Base-by-base conservation (phyloP, 2,113 vertebrate genomes). In the Cyprinodon tularosa region DNA sequence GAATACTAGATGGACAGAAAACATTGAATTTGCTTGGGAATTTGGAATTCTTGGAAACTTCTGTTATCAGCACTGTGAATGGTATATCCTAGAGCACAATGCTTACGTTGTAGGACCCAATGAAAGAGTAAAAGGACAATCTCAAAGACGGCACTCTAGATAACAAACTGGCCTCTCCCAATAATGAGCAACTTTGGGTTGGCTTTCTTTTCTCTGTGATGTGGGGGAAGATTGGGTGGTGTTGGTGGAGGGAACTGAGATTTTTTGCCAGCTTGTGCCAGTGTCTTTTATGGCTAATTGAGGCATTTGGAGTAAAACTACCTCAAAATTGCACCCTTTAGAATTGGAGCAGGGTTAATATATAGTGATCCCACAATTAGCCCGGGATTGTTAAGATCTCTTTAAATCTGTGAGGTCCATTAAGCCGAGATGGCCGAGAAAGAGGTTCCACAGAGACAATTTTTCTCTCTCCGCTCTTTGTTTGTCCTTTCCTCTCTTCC, bases 391-490 rank as follows among this genome's bases (percentile, higher is more conserved):
- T 94, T 94, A 92, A 93, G 90, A 93, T 94, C 94, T 94, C 93
- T 96, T 92, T 94, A 95, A 95, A 95, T 97, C 94, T 93, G 95
- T 94, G 93, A 94, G 94, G 93, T 95, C 95, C 94, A 95, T 96
- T 96, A 96, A 93, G 86, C 50, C 91, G 87, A 84, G 81, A 82
- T 86, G 90, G 90, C 91, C 47, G 59, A 87, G 90, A 74, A 88
- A 90, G 84, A 89, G 88, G 80, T 87, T 86, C 87, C 87, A 67
- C 74, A 7, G 85, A 89, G 90, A 91, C 89, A 82, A 90, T 90
- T 91, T 90, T 83, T 91, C 86, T 17, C 20, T 90, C 74, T 57
- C 62, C 74, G 76, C 65, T 76, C 89, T 89, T 88, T 90, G 89
- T 88, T 80, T 80, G 82, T 83, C 39, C 72, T 71, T 83, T 83